These are phyloP conservation scores for Drosophila elegans DNA, from an alignment of 1,140 invertebrate genomes.

Conservation along the genomic window DNA sequence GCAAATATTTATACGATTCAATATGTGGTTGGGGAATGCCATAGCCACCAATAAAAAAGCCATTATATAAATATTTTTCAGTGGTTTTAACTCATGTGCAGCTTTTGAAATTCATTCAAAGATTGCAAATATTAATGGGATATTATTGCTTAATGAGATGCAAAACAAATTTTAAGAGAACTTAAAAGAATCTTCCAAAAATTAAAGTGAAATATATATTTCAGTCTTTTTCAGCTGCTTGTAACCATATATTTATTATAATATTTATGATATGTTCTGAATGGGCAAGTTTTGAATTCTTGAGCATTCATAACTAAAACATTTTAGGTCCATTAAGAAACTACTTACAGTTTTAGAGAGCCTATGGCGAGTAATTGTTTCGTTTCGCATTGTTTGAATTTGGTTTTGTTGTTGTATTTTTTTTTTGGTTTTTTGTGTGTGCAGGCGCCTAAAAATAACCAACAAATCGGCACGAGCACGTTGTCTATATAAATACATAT, in stretches of 20 bases:
- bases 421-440: neutral
- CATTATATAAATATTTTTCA: slow-evolving; percentile 12
- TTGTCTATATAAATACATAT: slow-evolving; percentile 56
- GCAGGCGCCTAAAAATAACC: slow-evolving; percentile 62
- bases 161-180: neutral
- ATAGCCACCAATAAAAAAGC: slow-evolving; percentile 5
- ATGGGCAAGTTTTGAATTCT: too few relatives aligned
- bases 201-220: too few relatives aligned
- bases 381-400: slow-evolving; percentile 40
- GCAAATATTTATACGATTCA: slow-evolving; percentile 13
- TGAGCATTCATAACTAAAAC: slow-evolving; percentile 7
- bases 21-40: neutral
- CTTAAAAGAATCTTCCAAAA: too few relatives aligned
- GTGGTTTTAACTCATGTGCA: slow-evolving; percentile 2
- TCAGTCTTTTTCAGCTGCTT: neutral
- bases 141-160: neutral
- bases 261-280: too few relatives aligned
- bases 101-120: neutral
- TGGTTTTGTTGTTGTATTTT: slow-evolving; percentile 25
- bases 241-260: neutral
- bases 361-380: slow-evolving; percentile 59
- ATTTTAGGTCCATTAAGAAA: slow-evolving; percentile 35
- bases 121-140: neutral
- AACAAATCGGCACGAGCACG: slow-evolving; percentile 63
- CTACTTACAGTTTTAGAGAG: slow-evolving; percentile 37